Evolutionary conservation across 2,888 invertebrate species (phyloP), one percentile per base, ranked within the genome.

Genomic region (Shargacucullia verbasci): DNA sequence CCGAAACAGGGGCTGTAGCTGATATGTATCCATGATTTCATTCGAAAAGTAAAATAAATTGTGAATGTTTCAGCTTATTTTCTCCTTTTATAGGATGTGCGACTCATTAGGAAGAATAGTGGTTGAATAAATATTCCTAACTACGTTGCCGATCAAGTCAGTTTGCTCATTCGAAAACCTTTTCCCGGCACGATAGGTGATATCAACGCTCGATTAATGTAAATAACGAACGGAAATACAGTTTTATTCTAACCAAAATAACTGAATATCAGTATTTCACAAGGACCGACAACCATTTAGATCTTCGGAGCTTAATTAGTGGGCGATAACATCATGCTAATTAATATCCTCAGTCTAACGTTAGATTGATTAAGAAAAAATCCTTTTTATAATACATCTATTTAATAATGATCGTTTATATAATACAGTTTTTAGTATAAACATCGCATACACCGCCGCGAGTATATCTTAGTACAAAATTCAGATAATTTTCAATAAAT

Each of bases 401-500:
- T 14, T 34, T 29, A 5, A n/a, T 8, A 12, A 35, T 37, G 13
- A 12, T 38, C 12, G 7, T 35, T 12, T 11, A 29, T 14, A 31
- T 14, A 37, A 46, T 43, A 11, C 14, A 9, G n/a, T n/a, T n/a
- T n/a, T 13, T 34, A 15, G 8, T 44, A 44, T 11, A 7, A 15
- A 35, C 11, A 31, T 34, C 38, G 27, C 27, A 14, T 11, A 27
- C 43, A 20, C 20, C n/a, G 29, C 20, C 20, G 4, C 20, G 20
- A 20, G 29, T 14, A n/a, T 27, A n/a, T 31, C 13, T 48, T 27
- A 40, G 15, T 52, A 56, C 56, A 57, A 48, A 52, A 69, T 63
- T 70, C 57, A 70, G 53, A 40, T 57, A 34, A 49, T 50, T 58
- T 59, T 55, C 68, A 63, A 59, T 70, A 58, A 63, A 63, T 63